Percentiles rank a stretch among this genome's conserved stretches.
phyloP scores from a whole-genome alignment of 2,888 invertebrate genomes.

The Aleiodes testaceus region DNA sequence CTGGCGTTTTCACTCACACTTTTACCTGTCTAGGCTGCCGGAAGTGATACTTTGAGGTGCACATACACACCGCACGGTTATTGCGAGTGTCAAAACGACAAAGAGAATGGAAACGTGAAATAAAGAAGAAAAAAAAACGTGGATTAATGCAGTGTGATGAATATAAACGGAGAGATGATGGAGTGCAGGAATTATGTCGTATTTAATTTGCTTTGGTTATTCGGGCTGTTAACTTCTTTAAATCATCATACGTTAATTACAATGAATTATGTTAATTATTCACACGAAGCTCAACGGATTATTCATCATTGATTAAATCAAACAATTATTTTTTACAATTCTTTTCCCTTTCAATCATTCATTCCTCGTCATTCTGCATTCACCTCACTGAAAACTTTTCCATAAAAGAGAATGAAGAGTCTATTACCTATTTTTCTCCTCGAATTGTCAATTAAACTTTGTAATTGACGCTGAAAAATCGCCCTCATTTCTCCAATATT shows the following conservation, averaged over 20 bases:
- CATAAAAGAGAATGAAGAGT: conserved; percentile 9
- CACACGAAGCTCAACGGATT: not conserved
- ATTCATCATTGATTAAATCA: too few species aligned
- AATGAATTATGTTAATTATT: not conserved
- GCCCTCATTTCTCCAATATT: too few species aligned
- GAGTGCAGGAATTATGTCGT: not conserved
- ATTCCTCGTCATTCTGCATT: conserved; percentile 34
- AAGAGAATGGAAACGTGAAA: conserved; percentile 2
- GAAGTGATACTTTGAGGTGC: conserved; percentile 32
- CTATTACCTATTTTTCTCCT: not conserved
- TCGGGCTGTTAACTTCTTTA: not conserved
- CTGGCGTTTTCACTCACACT: conserved; percentile 22
- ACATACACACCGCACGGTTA: not conserved
- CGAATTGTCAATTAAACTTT: not conserved
- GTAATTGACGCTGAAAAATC: too few species aligned
- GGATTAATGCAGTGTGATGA: not conserved
- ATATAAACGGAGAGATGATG: not conserved
- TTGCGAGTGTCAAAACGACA: conserved; percentile 37
- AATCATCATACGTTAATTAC: not conserved
- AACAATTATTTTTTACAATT: conserved; percentile 43
- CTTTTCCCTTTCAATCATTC: conserved; percentile 40
- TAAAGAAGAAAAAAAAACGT: not conserved
- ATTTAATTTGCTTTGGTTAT: conserved; percentile 2
- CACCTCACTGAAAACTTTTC: not conserved
- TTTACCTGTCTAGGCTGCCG: conserved; percentile 4